These are phyloP conservation scores for Nansenia antarctica DNA, from an alignment of 2,113 vertebrate genomes.

Conservation along the genomic window DNA sequence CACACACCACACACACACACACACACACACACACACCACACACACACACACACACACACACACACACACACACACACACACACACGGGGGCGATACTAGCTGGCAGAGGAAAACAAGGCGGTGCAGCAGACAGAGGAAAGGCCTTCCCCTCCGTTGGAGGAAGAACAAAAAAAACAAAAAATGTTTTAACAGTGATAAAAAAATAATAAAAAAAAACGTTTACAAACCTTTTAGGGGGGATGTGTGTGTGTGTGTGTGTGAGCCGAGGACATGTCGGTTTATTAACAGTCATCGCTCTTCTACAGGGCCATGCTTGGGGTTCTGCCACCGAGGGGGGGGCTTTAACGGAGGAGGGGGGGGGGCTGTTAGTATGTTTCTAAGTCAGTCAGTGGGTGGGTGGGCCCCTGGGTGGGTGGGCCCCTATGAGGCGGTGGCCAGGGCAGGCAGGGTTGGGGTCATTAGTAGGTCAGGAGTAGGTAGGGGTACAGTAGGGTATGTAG, in stretches of 20 bases:
- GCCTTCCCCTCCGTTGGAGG: neutral
- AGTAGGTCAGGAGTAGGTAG: too few species aligned
- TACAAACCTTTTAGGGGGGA: constrained; percentile 8
- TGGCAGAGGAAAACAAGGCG: constrained; percentile 22
- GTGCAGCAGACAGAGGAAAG: constrained; percentile 17
- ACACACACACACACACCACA: too few species aligned
- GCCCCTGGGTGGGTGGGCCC: too few species aligned
- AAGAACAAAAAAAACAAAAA: neutral
- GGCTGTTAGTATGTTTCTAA: constrained; percentile 39
- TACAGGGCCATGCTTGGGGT: neutral
- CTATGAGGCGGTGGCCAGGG: constrained; percentile 25
- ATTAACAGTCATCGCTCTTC: neutral
- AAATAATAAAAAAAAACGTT: neutral
- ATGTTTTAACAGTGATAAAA: constrained; percentile 34
- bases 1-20: too few species aligned
- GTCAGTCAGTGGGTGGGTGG: constrained; percentile 43
- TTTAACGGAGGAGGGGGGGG: neutral
- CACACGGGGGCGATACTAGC: constrained; percentile 43
- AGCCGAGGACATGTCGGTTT: neutral
- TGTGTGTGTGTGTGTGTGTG: neutral
- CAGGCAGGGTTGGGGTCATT: neutral
- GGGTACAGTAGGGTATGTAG: too few species aligned
- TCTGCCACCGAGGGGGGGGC: neutral
- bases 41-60: too few species aligned
- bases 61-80: too few species aligned